These are phyloP conservation scores for Ptilodon capucinus DNA, from an alignment of 2,888 invertebrate genomes.

Conservation along the genomic window DNA sequence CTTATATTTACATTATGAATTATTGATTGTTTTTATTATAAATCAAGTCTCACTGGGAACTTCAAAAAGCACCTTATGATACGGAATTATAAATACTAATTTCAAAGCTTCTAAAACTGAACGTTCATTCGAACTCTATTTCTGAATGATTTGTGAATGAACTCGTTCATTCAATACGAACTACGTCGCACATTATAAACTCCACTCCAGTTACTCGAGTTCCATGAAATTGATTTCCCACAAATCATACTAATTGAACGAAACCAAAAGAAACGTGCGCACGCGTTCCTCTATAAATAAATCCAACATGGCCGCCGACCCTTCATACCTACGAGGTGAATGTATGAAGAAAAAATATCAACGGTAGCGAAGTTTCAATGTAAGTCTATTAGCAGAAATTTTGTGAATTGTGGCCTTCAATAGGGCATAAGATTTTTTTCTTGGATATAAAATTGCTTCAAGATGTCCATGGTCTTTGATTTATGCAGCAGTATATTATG, in stretches of 20 bases:
- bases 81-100: no score
- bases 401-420: constrained; percentile 13
- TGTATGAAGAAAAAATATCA: constrained; percentile 47
- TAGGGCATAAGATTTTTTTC: background rate
- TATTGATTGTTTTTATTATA: no score
- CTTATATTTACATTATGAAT: no score
- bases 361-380: constrained; percentile 26
- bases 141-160: background rate
- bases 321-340: constrained; percentile 42
- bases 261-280: constrained; percentile 53
- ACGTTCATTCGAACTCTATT: no score
- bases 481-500: no score
- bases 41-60: no score
- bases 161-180: background rate
- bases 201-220: constrained; percentile 7
- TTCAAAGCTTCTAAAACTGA: no score
- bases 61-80: no score
- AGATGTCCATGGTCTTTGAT: no score
- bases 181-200: background rate
- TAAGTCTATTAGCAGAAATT: constrained; percentile 54
- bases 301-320: constrained; percentile 57
- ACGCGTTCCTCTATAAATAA: constrained; percentile 64
- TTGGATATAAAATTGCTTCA: no score
- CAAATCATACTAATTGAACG: constrained; percentile 76
- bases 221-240: constrained; percentile 35